phyloP scores from a whole-genome alignment of 2,113 vertebrate genomes.

The Ranitomeya imitator region DNA sequence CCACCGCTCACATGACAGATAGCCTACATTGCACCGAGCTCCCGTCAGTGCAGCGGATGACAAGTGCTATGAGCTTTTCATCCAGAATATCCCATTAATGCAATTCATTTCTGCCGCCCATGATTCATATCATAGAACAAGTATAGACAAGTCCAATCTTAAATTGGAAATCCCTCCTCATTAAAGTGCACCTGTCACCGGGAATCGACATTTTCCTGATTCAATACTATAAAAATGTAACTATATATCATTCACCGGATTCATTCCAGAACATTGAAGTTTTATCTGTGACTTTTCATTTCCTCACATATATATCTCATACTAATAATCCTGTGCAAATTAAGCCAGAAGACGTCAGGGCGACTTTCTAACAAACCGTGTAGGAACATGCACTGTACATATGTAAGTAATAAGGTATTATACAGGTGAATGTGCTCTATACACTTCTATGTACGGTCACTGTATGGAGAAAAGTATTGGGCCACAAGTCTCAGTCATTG shows the following conservation, averaged over 20 bases:
- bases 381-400: not conserved
- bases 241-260: not conserved
- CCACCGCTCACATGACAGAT: not conserved
- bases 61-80: constrained; percentile 10
- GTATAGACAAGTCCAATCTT: constrained; percentile 8
- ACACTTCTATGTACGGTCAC: not conserved
- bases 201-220: not conserved
- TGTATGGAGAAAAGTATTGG: not conserved
- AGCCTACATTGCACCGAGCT: not conserved
- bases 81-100: constrained; percentile 29
- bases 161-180: constrained; percentile 27
- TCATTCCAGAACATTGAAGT: not conserved
- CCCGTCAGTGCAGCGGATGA: constrained; percentile 3
- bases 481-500: no score
- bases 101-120: constrained; percentile 27
- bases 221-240: not conserved
- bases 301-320: not conserved
- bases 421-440: not conserved
- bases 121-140: constrained; percentile 25
- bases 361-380: not conserved
- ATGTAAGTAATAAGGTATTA: not conserved
- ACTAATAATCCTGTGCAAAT: not conserved
- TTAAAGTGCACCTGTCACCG: constrained; percentile 30
- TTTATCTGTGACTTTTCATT: not conserved
- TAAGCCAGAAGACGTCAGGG: not conserved